phyloP scores from a whole-genome alignment of 1,140 invertebrate genomes.

The Drosophila sulfurigaster region DNA sequence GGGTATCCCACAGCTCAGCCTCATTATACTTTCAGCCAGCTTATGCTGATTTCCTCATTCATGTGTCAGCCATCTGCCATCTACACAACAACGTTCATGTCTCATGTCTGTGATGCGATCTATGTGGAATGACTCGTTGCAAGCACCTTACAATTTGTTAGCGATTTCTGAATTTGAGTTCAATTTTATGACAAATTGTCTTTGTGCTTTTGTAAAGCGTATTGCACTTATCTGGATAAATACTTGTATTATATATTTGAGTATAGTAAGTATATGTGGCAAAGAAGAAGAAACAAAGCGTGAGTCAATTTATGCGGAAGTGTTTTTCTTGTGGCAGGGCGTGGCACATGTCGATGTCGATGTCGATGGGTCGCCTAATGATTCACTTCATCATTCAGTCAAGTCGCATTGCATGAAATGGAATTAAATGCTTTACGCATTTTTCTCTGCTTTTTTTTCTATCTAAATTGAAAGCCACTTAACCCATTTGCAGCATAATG shows the following conservation, averaged over 20 bases:
- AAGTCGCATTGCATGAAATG: conserved; percentile 36
- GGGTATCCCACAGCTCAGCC: not conserved
- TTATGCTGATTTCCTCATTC: not conserved
- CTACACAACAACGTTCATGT: too few relatives aligned
- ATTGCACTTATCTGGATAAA: conserved; percentile 16
- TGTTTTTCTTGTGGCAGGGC: conserved; percentile 35
- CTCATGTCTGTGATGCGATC: not conserved
- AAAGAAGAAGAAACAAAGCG: conserved; percentile 1
- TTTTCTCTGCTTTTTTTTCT: conserved; percentile 15
- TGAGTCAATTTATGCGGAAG: conserved; percentile 65
- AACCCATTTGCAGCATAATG: conserved; percentile 78
- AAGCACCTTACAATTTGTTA: conserved; percentile 3
- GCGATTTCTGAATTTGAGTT: conserved; percentile 13
- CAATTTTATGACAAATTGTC: conserved; percentile 54
- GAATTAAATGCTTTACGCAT: conserved; percentile 58
- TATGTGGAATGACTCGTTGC: conserved; percentile 5
- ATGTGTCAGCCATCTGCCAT: conserved; percentile 7
- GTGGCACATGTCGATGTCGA: conserved; percentile 17
- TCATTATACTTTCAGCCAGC: too few relatives aligned
- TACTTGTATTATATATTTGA: not conserved
- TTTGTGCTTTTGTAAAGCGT: conserved; percentile 3
- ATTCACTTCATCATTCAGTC: conserved; percentile 43
- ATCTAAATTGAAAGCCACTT: conserved; percentile 77
- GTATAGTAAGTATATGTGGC: not conserved
- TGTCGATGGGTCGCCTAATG: conserved; percentile 8